Base-by-base conservation (phyloP, 1,140 invertebrate species). In the Campoletis sonorensis region DNA sequence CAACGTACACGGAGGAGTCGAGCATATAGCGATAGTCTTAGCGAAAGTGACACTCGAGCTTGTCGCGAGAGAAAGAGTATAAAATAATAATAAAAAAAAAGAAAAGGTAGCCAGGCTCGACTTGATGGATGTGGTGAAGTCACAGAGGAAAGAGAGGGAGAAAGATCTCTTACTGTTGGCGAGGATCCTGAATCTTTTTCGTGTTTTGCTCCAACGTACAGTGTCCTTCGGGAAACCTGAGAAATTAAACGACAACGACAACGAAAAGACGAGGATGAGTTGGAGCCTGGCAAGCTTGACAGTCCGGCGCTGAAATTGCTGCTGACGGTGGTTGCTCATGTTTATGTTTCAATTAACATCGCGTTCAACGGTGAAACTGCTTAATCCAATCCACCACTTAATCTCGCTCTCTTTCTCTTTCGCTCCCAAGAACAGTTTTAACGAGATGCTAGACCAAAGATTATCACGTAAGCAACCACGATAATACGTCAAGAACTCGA, bases 271-370 rank as follows among this genome's bases (percentile, higher is more conserved):
- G 70, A 64, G 11, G 21, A 64, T 64, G 23, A 64, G 61, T 26
- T 26, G 51, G 51, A 70, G 68, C 21, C 37, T 45, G 37, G 37
- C 37, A 21, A 40, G 70, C 72, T 54, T 70, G 33, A 79, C 78
- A 79, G 61, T 72, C 54, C 30, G 18, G 51, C 21, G 15, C 72
- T 73, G 30, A 54, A 33, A 61, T 54, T 76, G 51, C 8, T 54
- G 23, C 21, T 61, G 26, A 15, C 21, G 37, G 58, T 76, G 54
- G 73, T 77, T 75, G 75, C 72, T 67, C 80, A 76, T 82, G 73
- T 83, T 80, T 80, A 83, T 81, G 80, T 83, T 81, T 83, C 82
- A 83, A 83, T 83, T 83, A 83, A 79, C 82, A 81, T 79, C 61
- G 70, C 82, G 79, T 83, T 83, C 80, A 45, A 73, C 80, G 78